Percentiles rank a stretch among this genome's conserved stretches.
Conservation (phyloP, 2,797 vertebrate species). For the Danio tinwini region DNA sequence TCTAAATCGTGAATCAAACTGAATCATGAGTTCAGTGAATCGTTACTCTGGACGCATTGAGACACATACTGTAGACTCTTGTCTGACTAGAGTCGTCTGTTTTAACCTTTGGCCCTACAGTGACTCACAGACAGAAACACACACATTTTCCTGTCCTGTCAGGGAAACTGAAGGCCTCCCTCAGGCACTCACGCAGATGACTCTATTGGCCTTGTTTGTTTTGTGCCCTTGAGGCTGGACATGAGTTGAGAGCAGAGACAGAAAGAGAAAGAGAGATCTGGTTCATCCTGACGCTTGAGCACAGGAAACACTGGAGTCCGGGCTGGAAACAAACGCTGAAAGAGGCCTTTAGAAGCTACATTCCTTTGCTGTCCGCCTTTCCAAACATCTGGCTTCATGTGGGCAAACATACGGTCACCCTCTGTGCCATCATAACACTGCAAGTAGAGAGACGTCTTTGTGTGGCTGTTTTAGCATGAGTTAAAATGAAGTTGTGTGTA, state of each 20-base stretch:
- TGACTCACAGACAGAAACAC: background rate
- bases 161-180: slow-evolving; percentile 54
- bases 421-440: slow-evolving; percentile 11
- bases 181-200: slow-evolving; percentile 47
- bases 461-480: background rate
- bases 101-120: background rate
- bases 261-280: background rate
- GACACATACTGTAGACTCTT: background rate
- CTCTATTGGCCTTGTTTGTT: slow-evolving; percentile 53
- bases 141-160: slow-evolving; percentile 29
- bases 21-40: too few species aligned
- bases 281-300: slow-evolving; percentile 28
- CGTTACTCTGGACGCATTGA: background rate
- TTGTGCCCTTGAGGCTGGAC: slow-evolving; percentile 24
- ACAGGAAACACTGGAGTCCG: slow-evolving; percentile 25
- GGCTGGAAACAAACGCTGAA: slow-evolving; percentile 25
- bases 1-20: too few species aligned
- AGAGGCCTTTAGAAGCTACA: slow-evolving; percentile 9
- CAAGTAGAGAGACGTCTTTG: background rate
- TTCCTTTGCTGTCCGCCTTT: slow-evolving; percentile 16
- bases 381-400: slow-evolving; percentile 26
- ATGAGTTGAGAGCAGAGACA: background rate
- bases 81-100: slow-evolving; percentile 24
- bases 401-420: background rate
- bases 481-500: background rate